Conservation (phyloP, 2,888 invertebrate species). For the Drepanosiphum platanoidis region DNA sequence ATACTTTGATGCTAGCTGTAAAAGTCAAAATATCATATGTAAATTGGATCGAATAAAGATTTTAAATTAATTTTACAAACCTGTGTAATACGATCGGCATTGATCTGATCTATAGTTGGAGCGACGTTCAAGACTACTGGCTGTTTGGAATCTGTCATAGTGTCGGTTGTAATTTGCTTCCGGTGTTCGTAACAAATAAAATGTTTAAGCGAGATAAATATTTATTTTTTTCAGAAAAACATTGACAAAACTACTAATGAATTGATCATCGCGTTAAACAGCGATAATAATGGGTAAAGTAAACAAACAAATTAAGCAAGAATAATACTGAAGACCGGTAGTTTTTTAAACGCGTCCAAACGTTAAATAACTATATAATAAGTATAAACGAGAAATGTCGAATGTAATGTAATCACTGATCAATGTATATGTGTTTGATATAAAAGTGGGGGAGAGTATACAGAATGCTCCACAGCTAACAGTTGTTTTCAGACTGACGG, state of each 20-base stretch:
- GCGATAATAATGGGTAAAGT: too few species aligned
- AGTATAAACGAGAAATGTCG: too few species aligned
- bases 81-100: constrained; percentile 88
- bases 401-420: too few species aligned
- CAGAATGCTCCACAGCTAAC: not conserved
- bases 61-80: constrained; percentile 69
- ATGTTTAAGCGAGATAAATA: not conserved
- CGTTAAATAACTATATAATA: too few species aligned
- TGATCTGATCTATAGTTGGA: constrained; percentile 90
- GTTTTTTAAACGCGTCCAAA: too few species aligned
- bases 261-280: too few species aligned
- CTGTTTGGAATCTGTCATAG: constrained; percentile 45
- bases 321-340: too few species aligned
- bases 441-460: not conserved
- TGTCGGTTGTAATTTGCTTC: not conserved
- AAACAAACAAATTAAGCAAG: too few species aligned
- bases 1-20: constrained; percentile 87
- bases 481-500: too few species aligned
- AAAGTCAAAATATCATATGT: constrained; percentile 64
- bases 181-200: too few species aligned
- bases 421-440: not conserved
- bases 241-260: not conserved
- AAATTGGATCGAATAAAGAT: not conserved
- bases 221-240: not conserved
- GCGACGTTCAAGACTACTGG: constrained; percentile 69